Evolutionary conservation across 2,888 invertebrate genomes (phyloP), one percentile per base, ranked within the genome.

Genomic region (Octodonta nipae): DNA sequence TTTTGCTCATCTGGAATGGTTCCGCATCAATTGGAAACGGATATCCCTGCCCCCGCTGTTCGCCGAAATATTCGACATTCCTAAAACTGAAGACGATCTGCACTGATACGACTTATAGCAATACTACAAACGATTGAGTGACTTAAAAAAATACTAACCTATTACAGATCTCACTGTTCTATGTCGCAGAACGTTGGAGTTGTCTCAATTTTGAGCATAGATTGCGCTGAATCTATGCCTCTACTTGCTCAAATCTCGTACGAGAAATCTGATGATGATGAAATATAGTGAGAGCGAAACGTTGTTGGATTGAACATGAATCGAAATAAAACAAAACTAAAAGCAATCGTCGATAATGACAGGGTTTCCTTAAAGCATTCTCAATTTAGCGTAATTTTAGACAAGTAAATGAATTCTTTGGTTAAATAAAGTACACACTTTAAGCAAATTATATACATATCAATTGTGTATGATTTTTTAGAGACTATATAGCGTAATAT

Each of bases 51-150:
- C 93, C 28, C 89, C 92, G 3, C 73, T 95, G 33, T 95, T 91
- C 65, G 83, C 92, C 17, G 95, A 95, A 65, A 89, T 93, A 50
- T 95, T 91, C 65, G 93, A 95, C 73, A 91, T 95, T 64, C 87
- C 89, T 45, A 85, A 81, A 61, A 72, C 74, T 52, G 81, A 79
- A 56, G 81, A 80, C 53, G 80, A 80, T 56, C 57, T 62, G 35
- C 61, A 62, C 58, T 62, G 57, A 61, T 36, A 25, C 30, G 32
- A 29, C 16, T 17, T 17, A 6, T 5, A 8, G 8, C 5, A 17
- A 17, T 17, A 17, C 8, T 8, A 17, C 17, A 17, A 17, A 6
- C 8, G 8, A 17, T 8, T 8, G 17, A 17, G 8, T 6, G 8
- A 17, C 5, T 6, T 26, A 4, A 5, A 5, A 5, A 6, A n/a